Evolutionary conservation across 2,888 invertebrate genomes (phyloP).

Genomic region (Calliopum simillimum): DNA sequence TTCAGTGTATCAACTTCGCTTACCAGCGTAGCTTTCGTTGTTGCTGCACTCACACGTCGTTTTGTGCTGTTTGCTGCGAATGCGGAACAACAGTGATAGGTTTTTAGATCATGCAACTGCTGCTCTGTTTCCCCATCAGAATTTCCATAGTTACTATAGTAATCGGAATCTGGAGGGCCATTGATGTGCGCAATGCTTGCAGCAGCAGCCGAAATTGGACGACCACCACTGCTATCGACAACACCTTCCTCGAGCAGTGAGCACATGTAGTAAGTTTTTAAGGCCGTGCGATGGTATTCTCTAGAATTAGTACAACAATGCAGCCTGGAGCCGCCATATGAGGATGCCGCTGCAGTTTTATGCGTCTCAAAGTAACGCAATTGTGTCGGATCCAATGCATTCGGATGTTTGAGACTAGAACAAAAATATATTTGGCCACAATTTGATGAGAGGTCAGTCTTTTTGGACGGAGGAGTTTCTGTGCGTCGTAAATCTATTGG

Average conservation of each 20-base stretch:
- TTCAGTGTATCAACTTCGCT: constrained; percentile 51
- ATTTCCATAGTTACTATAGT: constrained; percentile 36
- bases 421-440: constrained; percentile 65
- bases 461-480: constrained; percentile 59
- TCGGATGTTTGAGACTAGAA: constrained; percentile 66
- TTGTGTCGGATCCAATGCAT: constrained; percentile 48
- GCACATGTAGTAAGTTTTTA: constrained; percentile 68
- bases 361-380: constrained; percentile 46
- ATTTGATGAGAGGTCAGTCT: constrained; percentile 41
- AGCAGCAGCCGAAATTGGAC: constrained; percentile 35
- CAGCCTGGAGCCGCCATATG: constrained; percentile 52
- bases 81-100: constrained; percentile 67
- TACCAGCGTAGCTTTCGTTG: constrained; percentile 57
- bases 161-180: constrained; percentile 6
- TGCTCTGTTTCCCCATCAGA: constrained; percentile 32
- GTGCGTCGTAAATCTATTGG: constrained; percentile 18
- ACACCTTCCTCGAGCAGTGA: constrained; percentile 69
- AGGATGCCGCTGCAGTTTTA: background rate
- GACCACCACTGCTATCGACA: constrained; percentile 46
- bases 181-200: constrained; percentile 42
- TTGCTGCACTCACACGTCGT: constrained; percentile 57
- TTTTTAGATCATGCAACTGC: constrained; percentile 46
- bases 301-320: constrained; percentile 68
- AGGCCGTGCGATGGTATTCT: constrained; percentile 63
- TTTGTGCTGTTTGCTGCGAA: constrained; percentile 60